Base-by-base conservation (phyloP, 2,113 vertebrate genomes). In the Gobius niger region DNA sequence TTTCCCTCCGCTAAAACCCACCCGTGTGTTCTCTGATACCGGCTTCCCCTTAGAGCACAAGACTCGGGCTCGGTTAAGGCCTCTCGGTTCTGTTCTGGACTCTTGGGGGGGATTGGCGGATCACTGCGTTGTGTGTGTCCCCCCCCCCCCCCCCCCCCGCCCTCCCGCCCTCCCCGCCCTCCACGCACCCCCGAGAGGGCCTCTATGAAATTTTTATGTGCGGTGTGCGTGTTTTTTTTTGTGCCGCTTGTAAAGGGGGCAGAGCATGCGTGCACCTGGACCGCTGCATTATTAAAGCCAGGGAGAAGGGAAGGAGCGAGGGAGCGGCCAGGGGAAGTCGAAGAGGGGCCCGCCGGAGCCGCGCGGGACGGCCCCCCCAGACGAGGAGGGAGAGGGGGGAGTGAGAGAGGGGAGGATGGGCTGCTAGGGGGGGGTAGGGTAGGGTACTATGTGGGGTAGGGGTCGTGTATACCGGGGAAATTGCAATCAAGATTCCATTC, bases 211-310 rank as follows among this genome's bases (percentile, higher is more conserved):
- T 68, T 90, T 90, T 90, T 65, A 90, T 91, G 76, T 64, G 73
- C 81, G 73, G 79, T 62, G 76, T 75, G 76, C 68, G 75, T 75
- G 76, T 72, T 80, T 77, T 62, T 71, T 74, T 72, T 53, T 73
- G 81, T 86, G 83, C 74, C 69, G 56, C 71, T 77, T 83, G 80
- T 72, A 64, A 78, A 81, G 77, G 82, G 78, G 87, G 80, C 70
- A 76, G 82, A 15, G 67, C 84, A 88, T 87, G 84, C 61, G 44
- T 73, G 88, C 89, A 90, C 89, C 90, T 90, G 85, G 88, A 82
- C 80, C 78, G 10, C 80, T 92, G 88, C 90, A 92, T 92, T 92
- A 92, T 92, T 92, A 75, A 92, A 87, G 71, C 75, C 72, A 64
- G 40, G 78, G 81, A 73, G 65, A 75, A 82, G 77, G 24, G 54